Evolutionary conservation across 2,888 invertebrate species (phyloP), one percentile per base, ranked within the genome.

Genomic region (Heliothis peltigera): DNA sequence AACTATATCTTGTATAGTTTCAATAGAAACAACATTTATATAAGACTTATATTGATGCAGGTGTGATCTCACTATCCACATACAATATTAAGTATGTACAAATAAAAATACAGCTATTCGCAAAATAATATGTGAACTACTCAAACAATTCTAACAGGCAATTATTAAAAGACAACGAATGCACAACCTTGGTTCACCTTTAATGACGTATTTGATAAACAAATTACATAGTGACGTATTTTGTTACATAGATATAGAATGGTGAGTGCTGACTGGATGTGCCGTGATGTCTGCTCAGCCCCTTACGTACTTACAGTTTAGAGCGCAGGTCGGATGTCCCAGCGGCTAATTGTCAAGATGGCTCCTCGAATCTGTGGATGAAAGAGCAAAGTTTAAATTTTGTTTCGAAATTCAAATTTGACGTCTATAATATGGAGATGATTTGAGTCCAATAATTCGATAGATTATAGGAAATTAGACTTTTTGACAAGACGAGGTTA

Each of bases 331-430:
- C 93, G 91, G 96, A 92, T 91, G 96, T 91, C 96, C 96, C 96
- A 96, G 96, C 96, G 96, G 97, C 96, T 97, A 96, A 97, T 97
- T 97, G 97, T 97, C 97, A 97, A 89, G 96, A 97, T 82, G 96
- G 95, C 73, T 92, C 92, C 75, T 95, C 95, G 85, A 96, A 95
- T 72, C 95, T 95, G 88, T 18, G 91, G 90, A 49, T 48, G 70
- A 51, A 18, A 1, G 2, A 21, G 8, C 2, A 2, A 32, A 32
- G 10, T 32, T 32, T 3, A 10, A 10, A 3, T 32, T 12, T n/a
- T n/a, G n/a, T n/a, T n/a, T n/a, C n/a, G n/a, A 25, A 25, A 6
- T 25, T 6, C 25, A 25, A 25, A 6, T 25, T 25, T 25, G 25
- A 25, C 4, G 22, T 22, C 22, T 22, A 4, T 22, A 4, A 22